Base-by-base conservation (phyloP, 2,888 invertebrate species). In the Dermolepida albohirtum region DNA sequence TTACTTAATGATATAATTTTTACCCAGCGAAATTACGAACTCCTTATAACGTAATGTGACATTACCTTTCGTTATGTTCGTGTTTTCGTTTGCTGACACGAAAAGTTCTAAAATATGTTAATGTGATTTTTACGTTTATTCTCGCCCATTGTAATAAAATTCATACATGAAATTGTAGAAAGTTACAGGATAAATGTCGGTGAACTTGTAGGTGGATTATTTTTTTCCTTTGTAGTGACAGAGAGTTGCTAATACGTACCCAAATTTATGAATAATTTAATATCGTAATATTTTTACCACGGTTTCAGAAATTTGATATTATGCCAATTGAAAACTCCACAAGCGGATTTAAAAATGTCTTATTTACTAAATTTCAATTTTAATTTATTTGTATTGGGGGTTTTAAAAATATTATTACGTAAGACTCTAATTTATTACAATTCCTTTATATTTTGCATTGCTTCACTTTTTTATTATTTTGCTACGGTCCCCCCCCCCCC, bases 71-170 rank as follows among this genome's bases (percentile, higher is more conserved):
- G 40, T 54, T 54, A 39, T 39, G 14, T 16, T 47, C 14, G 14
- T 14, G 16, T 34, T 47, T 27, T 29, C n/a, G 12, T 11, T 12
- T 34, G 47, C 29, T 62, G 59, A 47, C 47, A 16, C 17, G 39
- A 62, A 34, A 39, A 49, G 39, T 34, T 44, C 34, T 34, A 47
- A 62, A 47, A 47, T 62, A 39, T 62, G 49, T 62, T 62, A 62
- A 62, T 62, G 59, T 34, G 34, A 49, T 47, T 47, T 62, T 62
- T 62, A 62, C 39, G 59, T 47, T 62, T 62, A 62, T 62, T 47
- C 47, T 34, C 14, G 12, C 4, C 34, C 47, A 47, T 62, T 62
- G 59, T 62, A 47, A 47, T 62, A 62, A 62, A 62, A 47, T 62
- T 39, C 34, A 47, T 47, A 49, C 59, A 43, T 49, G 39, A 34